phyloP scores from a whole-genome alignment of 2,113 vertebrate species.

The Gavialis gangeticus region DNA sequence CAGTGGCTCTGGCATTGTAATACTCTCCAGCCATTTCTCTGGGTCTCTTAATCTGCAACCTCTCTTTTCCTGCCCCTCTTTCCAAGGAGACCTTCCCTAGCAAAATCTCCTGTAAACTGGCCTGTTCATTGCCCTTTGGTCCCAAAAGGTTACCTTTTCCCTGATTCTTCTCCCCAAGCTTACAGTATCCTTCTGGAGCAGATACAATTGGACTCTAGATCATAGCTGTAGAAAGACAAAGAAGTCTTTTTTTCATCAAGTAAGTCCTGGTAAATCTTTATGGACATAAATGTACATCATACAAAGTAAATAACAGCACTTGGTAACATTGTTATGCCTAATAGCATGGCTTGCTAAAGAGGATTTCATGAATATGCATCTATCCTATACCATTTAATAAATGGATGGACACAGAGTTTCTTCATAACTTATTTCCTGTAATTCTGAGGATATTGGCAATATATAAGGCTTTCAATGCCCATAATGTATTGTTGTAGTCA shows the following conservation, averaged over 20 bases:
- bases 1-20: no score
- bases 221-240: neutral
- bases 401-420: neutral
- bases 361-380: neutral
- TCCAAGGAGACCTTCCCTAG: no score
- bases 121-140: no score
- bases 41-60: no score
- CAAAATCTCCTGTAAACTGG: no score
- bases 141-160: no score
- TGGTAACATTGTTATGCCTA: neutral
- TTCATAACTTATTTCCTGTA: neutral
- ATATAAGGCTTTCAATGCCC: neutral
- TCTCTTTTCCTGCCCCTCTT: no score
- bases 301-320: neutral
- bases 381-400: neutral
- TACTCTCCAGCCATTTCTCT: no score
- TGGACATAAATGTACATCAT: neutral
- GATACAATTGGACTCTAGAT: neutral
- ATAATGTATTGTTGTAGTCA: neutral
- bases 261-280: neutral
- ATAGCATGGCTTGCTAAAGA: neutral
- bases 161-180: no score
- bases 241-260: neutral
- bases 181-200: no score
- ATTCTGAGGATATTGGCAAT: neutral